A percentile compares a stretch with the other conserved stretches of the same genome.
These are phyloP conservation scores for Mesoligia furuncula DNA, from an alignment of 2,888 invertebrate genomes.

Conservation along the genomic window DNA sequence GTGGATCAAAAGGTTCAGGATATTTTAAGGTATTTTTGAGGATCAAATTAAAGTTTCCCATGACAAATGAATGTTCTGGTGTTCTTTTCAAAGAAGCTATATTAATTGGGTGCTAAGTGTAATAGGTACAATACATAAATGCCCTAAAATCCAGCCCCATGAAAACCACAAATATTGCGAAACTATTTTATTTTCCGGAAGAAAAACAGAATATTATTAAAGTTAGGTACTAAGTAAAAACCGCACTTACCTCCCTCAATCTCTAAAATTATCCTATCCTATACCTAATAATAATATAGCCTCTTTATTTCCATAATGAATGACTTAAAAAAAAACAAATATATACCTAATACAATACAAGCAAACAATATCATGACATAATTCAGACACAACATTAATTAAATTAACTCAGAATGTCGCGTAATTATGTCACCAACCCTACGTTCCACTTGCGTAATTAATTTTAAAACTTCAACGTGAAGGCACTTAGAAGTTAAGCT, in stretches of 20 bases:
- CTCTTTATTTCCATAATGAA: too few relatives aligned
- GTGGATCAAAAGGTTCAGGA: too few relatives aligned
- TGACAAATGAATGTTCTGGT: not conserved
- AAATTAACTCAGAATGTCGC: conserved; percentile 12
- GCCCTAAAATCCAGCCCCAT: not conserved
- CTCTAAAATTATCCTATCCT: too few relatives aligned
- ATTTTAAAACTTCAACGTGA: conserved; percentile 37
- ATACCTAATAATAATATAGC: too few relatives aligned
- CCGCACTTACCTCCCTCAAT: too few relatives aligned
- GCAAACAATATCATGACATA: not conserved
- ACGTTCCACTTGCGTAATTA: conserved; percentile 28
- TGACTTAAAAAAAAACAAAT: too few relatives aligned
- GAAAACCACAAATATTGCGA: not conserved
- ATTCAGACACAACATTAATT: conserved; percentile 16
- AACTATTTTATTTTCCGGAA: not conserved
- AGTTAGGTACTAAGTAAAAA: not conserved
- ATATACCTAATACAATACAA: not conserved
- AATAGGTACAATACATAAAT: not conserved
- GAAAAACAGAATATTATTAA: not conserved
- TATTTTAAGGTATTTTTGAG: too few relatives aligned
- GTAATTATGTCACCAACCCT: conserved; percentile 33
- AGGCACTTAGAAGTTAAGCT: conserved; percentile 30
- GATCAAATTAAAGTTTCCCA: too few relatives aligned
- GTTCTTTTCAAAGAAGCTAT: not conserved
- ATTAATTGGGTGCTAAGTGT: not conserved